phyloP scores from a whole-genome alignment of 1,140 invertebrate species.

The Subanguina moxae region DNA sequence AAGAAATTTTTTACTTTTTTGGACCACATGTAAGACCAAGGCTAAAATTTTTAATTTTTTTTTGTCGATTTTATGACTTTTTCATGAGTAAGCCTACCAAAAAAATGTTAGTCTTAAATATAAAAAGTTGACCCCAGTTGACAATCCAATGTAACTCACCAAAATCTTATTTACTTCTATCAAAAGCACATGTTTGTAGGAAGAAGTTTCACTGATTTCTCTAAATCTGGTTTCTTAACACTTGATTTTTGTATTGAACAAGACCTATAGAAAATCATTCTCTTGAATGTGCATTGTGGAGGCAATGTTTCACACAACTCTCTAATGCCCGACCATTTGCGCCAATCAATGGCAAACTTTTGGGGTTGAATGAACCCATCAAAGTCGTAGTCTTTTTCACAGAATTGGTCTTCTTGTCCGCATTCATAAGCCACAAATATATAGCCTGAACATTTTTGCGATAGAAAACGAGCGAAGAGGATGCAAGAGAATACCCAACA shows the following conservation, averaged over 20 bases:
- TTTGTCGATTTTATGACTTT: no score
- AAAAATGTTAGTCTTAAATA: no score
- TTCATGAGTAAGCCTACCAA: no score
- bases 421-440: slow-evolving; percentile 7
- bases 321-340: not conserved
- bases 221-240: not conserved
- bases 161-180: not conserved
- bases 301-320: slow-evolving; percentile 7
- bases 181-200: not conserved
- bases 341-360: not conserved
- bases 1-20: no score
- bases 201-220: not conserved
- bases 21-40: no score
- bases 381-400: not conserved
- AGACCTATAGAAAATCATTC: not conserved
- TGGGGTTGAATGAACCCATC: not conserved
- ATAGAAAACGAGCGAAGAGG: not conserved
- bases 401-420: not conserved
- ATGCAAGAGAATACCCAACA: not conserved
- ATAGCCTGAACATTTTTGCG: not conserved
- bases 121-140: no score
- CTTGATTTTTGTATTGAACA: not conserved
- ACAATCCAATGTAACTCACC: not conserved
- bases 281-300: not conserved
- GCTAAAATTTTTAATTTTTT: no score